phyloP scores from a whole-genome alignment of 2,113 vertebrate species.

The Zosterops hypoxanthus region DNA sequence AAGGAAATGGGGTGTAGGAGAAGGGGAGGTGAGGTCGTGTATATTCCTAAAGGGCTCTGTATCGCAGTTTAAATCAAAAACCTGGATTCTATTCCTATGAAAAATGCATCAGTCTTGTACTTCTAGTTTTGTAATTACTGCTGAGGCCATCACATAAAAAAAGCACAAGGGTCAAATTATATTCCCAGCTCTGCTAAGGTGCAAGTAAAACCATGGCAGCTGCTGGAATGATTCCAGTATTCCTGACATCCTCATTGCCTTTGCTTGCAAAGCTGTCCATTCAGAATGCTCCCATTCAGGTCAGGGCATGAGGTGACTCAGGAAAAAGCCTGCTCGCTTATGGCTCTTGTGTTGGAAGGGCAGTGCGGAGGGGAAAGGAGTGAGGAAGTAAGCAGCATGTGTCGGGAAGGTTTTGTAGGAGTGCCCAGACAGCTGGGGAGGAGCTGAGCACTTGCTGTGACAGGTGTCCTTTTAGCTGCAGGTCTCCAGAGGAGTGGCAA shows the following conservation, averaged over 20 bases:
- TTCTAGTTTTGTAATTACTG: not conserved
- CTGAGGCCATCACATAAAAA: not conserved
- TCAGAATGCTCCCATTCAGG: not conserved
- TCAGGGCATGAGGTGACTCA: too few relatives aligned
- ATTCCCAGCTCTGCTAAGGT: not conserved
- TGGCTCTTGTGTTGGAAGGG: not conserved
- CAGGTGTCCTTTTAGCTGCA: not conserved
- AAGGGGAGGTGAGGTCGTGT: not conserved
- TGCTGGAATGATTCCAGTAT: not conserved
- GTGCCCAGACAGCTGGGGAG: not conserved
- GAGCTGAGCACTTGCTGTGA: accelerated
- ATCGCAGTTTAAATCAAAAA: not conserved
- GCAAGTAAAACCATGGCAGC: not conserved
- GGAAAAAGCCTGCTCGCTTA: not conserved
- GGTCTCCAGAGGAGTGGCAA: not conserved
- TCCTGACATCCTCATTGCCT: not conserved
- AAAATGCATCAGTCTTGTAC: not conserved
- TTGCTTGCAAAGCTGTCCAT: not conserved
- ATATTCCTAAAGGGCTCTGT: not conserved
- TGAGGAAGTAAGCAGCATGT: not conserved
- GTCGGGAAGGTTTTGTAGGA: accelerated
- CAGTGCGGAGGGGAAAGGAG: not conserved
- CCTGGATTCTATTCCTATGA: not conserved
- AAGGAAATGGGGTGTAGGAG: not conserved
- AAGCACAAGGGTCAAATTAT: not conserved